Evolutionary conservation across 2,888 invertebrate genomes (phyloP).

Genomic region (Calephelis perditalis): DNA sequence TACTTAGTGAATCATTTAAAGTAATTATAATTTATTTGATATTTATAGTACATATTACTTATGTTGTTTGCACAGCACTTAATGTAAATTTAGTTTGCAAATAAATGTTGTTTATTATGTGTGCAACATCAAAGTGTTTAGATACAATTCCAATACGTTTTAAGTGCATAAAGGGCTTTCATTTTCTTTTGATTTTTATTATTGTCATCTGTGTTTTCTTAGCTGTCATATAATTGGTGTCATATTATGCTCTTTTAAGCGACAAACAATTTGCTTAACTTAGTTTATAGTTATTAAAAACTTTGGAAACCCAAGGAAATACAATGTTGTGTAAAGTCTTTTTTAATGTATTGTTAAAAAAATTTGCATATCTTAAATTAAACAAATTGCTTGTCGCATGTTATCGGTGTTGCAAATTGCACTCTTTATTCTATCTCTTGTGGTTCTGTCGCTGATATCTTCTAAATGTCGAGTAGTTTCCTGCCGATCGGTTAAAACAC

Average conservation of each 20-base stretch:
- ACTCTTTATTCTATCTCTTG: constrained; percentile 76
- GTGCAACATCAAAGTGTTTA: constrained; percentile 61
- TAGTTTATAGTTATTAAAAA: background rate
- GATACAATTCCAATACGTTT: constrained; percentile 1
- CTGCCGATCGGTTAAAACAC: constrained; percentile 60
- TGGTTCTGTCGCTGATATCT: constrained; percentile 74
- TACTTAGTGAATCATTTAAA: background rate
- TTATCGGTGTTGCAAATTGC: constrained; percentile 77
- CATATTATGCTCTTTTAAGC: constrained; percentile 29
- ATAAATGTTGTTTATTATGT: constrained; percentile 72
- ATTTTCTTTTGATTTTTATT: constrained; percentile 56
- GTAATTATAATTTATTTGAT: background rate
- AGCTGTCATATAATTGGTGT: constrained; percentile 42
- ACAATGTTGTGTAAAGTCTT: no score
- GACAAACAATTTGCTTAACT: constrained; percentile 46
- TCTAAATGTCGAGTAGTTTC: constrained; percentile 67
- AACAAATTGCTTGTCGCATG: constrained; percentile 53
- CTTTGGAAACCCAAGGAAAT: no score
- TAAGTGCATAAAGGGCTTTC: constrained; percentile 28
- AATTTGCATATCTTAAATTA: background rate
- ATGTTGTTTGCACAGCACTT: constrained; percentile 60
- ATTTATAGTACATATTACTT: constrained; percentile 15
- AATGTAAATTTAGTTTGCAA: constrained; percentile 69
- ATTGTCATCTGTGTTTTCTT: constrained; percentile 64
- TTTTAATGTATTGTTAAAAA: no score